Evolutionary conservation across 1,140 invertebrate genomes (phyloP), one percentile per base, ranked within the genome.

Genomic region (Megathymus violae): DNA sequence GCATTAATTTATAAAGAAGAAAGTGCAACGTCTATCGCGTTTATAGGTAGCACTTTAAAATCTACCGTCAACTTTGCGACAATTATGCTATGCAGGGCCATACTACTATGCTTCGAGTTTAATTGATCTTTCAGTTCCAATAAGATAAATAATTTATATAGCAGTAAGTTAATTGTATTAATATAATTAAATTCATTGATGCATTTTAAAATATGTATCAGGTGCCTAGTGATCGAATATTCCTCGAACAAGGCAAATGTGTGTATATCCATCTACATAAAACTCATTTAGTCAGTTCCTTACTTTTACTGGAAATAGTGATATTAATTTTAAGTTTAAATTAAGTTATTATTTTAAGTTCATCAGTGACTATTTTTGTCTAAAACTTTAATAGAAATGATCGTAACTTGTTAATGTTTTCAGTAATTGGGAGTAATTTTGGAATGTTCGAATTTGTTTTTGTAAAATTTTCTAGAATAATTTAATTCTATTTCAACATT

Each of bases 261-360:
- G 6, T 48, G 27, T 47, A 60, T 2, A 22, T 25, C 5, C 41
- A 22, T 22, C 43, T 36, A 19, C 27, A 48, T 46, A 25, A 41
- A 56, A 56, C 17, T 65, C 31, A 36, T 58, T 62, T 52, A 58
- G 61, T 85, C 69, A 88, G 85, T 85, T 88, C 85, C 85, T 85
- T 80, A 67, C 66, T 58, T 67, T 59, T 78, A 82, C 77, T 81
- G 76, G 77, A 78, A 73, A 71, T 76, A 85, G 85, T 88, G 85
- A 88, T 88, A 88, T 71, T 88, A 88, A 66, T 85, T 64, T 76
- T 85, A 82, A 85, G 78, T 80, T 86, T 60, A 64, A 61, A 70
- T 78, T 74, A 74, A 54, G 44, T 36, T 52, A 10, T 52, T 38
- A 40, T 40, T 22, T 40, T 52, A 52, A 52, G 31, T 52, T 52